Evolutionary conservation across 1,140 invertebrate species (phyloP).

Genomic region (Cyclina sinensis): DNA sequence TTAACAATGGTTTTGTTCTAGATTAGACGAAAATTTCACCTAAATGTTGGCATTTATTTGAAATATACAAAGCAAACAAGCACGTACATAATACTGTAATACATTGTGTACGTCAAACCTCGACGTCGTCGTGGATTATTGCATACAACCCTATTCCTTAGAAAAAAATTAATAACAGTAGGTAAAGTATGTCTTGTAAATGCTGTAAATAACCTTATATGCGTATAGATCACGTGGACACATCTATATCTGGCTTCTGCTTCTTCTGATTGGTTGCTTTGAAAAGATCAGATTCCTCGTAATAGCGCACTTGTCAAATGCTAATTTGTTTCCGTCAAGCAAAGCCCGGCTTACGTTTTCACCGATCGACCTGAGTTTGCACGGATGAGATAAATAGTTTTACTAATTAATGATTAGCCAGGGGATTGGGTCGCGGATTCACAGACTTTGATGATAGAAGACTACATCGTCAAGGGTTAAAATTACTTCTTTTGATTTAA

Average conservation of each 20-base stretch:
- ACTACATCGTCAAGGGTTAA: not conserved
- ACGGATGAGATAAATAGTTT: constrained; percentile 30
- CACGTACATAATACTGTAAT: too few relatives aligned
- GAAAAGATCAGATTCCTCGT: not conserved
- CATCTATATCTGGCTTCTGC: not conserved
- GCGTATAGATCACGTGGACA: not conserved
- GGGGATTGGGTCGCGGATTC: not conserved
- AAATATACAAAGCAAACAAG: too few relatives aligned
- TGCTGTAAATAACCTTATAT: too few relatives aligned
- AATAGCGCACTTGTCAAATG: constrained; percentile 35
- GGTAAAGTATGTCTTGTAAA: too few relatives aligned
- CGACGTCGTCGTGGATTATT: too few relatives aligned
- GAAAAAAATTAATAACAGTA: too few relatives aligned
- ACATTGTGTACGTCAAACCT: too few relatives aligned
- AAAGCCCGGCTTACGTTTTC: constrained; percentile 13
- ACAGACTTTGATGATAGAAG: not conserved
- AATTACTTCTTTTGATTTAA: not conserved
- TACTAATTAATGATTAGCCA: constrained; percentile 54
- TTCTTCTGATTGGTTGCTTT: not conserved
- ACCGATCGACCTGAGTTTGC: constrained; percentile 26
- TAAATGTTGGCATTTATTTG: too few relatives aligned
- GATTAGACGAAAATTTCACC: too few relatives aligned
- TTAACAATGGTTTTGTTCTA: too few relatives aligned
- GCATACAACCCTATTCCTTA: too few relatives aligned
- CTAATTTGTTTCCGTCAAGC: constrained; percentile 44